These are phyloP conservation scores for Pangasius sanitwongsei DNA, from an alignment of 2,797 vertebrate genomes.

Conservation along the genomic window DNA sequence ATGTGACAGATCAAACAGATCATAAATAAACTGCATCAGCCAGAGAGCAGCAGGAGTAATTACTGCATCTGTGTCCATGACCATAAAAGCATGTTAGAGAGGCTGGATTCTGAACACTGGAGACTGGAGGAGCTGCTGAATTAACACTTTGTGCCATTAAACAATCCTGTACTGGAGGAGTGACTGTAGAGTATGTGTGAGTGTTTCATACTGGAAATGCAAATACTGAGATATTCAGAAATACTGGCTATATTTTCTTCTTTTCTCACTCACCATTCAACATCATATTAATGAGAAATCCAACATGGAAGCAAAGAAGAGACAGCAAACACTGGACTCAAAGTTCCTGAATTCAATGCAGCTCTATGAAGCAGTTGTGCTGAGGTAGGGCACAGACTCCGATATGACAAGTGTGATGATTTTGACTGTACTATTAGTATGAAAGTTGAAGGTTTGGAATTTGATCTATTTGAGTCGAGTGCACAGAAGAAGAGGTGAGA, in stretches of 20 bases:
- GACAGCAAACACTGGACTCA: not conserved
- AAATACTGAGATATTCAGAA: not conserved
- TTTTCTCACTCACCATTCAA: not conserved
- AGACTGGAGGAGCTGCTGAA: constrained; percentile 13
- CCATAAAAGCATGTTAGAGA: constrained; percentile 47
- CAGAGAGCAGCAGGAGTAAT: constrained; percentile 43
- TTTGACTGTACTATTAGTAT: not conserved
- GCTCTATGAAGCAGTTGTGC: not conserved
- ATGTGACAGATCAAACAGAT: constrained; percentile 54
- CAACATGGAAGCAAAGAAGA: not conserved
- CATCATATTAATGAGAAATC: not conserved
- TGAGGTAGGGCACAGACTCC: not conserved
- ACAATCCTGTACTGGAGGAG: not conserved
- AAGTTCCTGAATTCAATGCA: not conserved
- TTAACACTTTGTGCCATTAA: constrained; percentile 32
- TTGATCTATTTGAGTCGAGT: not conserved
- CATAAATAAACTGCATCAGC: constrained; percentile 54
- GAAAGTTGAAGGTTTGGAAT: not conserved
- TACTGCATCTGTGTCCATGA: constrained; percentile 43
- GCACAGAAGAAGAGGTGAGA: not conserved
- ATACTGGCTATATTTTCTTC: not conserved
- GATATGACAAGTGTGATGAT: not conserved
- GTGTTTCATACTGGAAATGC: not conserved
- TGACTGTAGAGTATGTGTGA: not conserved
- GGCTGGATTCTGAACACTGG: constrained; percentile 29